A percentile compares a stretch with the other conserved stretches of the same genome.
These are phyloP conservation scores for Sialis lutaria DNA, from an alignment of 2,888 invertebrate genomes.

Conservation along the genomic window DNA sequence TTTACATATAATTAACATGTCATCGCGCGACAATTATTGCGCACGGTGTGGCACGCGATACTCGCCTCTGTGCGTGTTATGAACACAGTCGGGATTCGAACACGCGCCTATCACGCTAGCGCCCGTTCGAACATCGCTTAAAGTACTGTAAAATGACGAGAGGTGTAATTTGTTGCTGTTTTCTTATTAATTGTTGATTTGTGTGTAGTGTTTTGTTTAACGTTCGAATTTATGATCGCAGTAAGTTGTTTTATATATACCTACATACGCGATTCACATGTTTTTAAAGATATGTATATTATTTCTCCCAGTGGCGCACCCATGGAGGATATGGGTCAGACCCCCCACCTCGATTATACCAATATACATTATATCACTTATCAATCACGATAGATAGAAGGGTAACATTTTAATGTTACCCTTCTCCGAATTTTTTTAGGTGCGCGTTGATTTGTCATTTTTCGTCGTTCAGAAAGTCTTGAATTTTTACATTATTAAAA, in stretches of 20 bases:
- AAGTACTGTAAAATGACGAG: neutral
- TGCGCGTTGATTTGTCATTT: too few species aligned
- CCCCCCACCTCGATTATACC: too few species aligned
- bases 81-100: neutral
- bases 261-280: neutral
- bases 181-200: neutral
- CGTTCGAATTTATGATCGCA: neutral
- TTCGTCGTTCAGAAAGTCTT: too few species aligned
- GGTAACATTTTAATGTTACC: too few species aligned
- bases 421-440: too few species aligned
- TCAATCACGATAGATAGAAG: too few species aligned
- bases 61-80: neutral
- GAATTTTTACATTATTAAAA: too few species aligned
- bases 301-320: too few species aligned
- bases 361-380: too few species aligned
- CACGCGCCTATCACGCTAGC: neutral
- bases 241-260: neutral
- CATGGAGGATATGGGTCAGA: too few species aligned
- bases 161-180: neutral
- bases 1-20: slow-evolving; percentile 4
- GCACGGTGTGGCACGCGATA: neutral
- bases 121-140: neutral
- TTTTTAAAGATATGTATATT: neutral
- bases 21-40: slow-evolving; percentile 1
- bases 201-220: neutral